These are phyloP conservation scores for Ctenochaetus hawaiiensis DNA, from an alignment of 2,797 vertebrate genomes.

Conservation along the genomic window DNA sequence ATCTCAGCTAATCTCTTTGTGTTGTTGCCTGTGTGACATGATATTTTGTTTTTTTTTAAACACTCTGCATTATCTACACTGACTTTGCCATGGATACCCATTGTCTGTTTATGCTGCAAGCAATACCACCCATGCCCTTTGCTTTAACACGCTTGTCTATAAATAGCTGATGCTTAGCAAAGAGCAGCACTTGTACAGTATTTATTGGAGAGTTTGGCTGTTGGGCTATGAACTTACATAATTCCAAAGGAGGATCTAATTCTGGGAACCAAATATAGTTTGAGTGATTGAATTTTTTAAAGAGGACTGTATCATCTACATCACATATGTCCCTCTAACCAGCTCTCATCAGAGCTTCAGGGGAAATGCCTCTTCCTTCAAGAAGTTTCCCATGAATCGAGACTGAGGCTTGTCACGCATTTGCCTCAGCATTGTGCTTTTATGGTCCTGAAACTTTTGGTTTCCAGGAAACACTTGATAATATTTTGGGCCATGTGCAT, in stretches of 20 bases:
- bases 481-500: constrained; percentile 39
- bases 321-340: constrained; percentile 40
- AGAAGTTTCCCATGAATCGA: constrained; percentile 49
- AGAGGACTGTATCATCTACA: constrained; percentile 33
- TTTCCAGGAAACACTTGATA: constrained; percentile 55
- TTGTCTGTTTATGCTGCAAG: constrained; percentile 60
- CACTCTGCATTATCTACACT: constrained; percentile 35
- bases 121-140: constrained; percentile 54
- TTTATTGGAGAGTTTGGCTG: constrained; percentile 34
- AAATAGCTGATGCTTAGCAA: constrained; percentile 50
- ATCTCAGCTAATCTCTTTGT: constrained; percentile 58
- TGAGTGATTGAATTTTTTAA: constrained; percentile 36
- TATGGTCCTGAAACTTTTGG: constrained; percentile 22
- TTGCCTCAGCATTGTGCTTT: constrained; percentile 13
- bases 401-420: constrained; percentile 27
- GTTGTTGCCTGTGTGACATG: constrained; percentile 55
- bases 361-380: constrained; percentile 41
- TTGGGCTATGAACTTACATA: constrained; percentile 39
- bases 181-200: constrained; percentile 38
- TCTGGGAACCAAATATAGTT: constrained; percentile 48
- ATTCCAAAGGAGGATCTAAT: constrained; percentile 26
- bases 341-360: constrained; percentile 13
- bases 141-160: constrained; percentile 35
- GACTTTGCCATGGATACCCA: constrained; percentile 57
- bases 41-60: constrained; percentile 71